Conservation (phyloP, 2,888 invertebrate genomes). For the Eristalinus aeneus region DNA sequence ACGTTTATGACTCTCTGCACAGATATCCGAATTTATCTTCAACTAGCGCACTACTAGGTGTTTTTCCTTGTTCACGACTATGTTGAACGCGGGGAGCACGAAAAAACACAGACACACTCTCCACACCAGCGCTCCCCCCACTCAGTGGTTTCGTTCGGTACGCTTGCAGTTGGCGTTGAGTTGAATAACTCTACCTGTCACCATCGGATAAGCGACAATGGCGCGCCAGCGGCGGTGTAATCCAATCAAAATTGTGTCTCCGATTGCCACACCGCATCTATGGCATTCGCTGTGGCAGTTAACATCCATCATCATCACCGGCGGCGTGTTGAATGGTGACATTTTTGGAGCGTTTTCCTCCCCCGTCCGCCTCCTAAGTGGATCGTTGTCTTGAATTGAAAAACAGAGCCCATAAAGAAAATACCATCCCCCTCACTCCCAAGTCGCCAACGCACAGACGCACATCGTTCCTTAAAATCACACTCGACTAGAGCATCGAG, state of each 20-base stretch:
- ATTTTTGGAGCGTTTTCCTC: conserved; percentile 13
- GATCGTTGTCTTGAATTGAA: not conserved
- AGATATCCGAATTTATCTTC: not conserved
- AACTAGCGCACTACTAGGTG: not conserved
- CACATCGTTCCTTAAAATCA: not conserved
- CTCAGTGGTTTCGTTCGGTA: conserved; percentile 5
- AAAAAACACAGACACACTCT: not conserved
- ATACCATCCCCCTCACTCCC: too few species aligned
- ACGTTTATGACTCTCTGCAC: not conserved
- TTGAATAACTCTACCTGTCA: conserved; percentile 48
- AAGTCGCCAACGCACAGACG: not conserved
- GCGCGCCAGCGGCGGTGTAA: not conserved
- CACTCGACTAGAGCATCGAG: not conserved
- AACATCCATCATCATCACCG: conserved; percentile 31
- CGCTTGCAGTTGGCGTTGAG: not conserved
- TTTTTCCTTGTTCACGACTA: not conserved
- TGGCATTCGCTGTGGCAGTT: not conserved
- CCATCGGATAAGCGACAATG: not conserved
- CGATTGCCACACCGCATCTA: conserved; percentile 30
- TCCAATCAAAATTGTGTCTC: conserved; percentile 21
- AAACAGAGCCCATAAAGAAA: not conserved
- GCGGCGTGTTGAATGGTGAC: conserved; percentile 13
- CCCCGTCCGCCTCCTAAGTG: not conserved
- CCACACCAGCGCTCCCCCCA: not conserved
- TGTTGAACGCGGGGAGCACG: not conserved